Percentiles rank a stretch among this genome's conserved stretches.
Evolutionary conservation across 2,797 vertebrate genomes (phyloP).

Genomic region (Podargus strigoides): DNA sequence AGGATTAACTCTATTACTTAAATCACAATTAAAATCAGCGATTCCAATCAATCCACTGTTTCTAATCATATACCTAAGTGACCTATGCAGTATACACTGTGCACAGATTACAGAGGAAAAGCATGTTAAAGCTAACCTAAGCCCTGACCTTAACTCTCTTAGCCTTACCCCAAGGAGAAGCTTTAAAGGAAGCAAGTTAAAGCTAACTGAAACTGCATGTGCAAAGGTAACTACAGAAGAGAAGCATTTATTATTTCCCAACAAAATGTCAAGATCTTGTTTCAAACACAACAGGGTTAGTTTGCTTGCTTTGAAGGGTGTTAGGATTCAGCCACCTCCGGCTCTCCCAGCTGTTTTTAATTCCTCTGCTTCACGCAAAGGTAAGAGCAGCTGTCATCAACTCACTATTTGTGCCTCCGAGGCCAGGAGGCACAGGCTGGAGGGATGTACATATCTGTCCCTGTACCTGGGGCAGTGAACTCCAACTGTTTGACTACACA

Average conservation of each 20-base stretch:
- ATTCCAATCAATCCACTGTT: neutral
- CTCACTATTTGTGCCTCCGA: too few species aligned
- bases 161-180: neutral
- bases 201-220: neutral
- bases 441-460: rapidly evolving
- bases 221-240: neutral
- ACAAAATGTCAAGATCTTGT: rapidly evolving
- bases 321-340: rapidly evolving
- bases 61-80: neutral
- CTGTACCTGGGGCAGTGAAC: rapidly evolving
- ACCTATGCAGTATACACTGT: neutral
- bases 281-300: neutral
- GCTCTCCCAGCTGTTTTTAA: neutral
- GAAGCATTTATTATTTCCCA: neutral
- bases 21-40: neutral
- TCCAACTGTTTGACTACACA: rapidly evolving
- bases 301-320: rapidly evolving
- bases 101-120: slow-evolving; percentile 1
- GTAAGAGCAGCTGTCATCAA: rapidly evolving
- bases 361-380: neutral
- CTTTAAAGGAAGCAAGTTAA: neutral
- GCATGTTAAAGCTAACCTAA: slow-evolving; percentile 30
- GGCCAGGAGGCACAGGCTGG: too few species aligned
- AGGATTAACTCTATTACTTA: neutral
- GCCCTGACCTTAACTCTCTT: neutral